Evolutionary conservation across 2,888 invertebrate species (phyloP).

Genomic region (Caenorhabditis sp.): DNA sequence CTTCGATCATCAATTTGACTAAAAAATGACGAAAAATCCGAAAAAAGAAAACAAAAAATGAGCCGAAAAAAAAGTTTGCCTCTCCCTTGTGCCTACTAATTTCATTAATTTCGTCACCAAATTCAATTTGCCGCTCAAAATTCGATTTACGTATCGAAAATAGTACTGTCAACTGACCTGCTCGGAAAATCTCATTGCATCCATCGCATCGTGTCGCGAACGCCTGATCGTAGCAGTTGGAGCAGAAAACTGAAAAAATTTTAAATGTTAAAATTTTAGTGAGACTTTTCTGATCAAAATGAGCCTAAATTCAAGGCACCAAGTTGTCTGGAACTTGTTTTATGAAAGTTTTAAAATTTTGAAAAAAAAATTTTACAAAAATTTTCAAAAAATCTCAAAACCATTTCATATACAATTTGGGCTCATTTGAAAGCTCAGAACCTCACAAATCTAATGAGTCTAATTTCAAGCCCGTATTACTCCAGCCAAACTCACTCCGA

Average conservation of each 20-base stretch:
- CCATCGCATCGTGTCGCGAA: conserved; percentile 99
- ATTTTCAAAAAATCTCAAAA: too few relatives aligned
- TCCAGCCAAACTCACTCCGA: conserved; percentile 86
- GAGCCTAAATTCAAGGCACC: too few relatives aligned
- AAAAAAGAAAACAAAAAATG: conserved; percentile 21
- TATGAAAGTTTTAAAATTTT: neutral
- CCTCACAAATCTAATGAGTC: neutral
- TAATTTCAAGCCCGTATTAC: too few relatives aligned
- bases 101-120: conserved; percentile 35
- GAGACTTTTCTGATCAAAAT: neutral
- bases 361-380: neutral
- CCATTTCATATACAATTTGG: too few relatives aligned
- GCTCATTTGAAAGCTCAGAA: neutral
- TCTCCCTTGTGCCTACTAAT: conserved; percentile 2
- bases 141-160: neutral
- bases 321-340: too few relatives aligned
- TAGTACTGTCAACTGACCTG: conserved; percentile 87
- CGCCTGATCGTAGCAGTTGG: conserved; percentile 98
- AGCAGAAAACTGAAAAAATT: conserved; percentile 86
- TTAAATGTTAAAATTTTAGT: neutral
- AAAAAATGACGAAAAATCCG: conserved; percentile 8
- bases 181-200: conserved; percentile 98
- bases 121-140: neutral
- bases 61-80: neutral
- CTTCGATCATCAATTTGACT: too few relatives aligned